Conservation (phyloP, 2,113 vertebrate species). For the Elachura formosa region DNA sequence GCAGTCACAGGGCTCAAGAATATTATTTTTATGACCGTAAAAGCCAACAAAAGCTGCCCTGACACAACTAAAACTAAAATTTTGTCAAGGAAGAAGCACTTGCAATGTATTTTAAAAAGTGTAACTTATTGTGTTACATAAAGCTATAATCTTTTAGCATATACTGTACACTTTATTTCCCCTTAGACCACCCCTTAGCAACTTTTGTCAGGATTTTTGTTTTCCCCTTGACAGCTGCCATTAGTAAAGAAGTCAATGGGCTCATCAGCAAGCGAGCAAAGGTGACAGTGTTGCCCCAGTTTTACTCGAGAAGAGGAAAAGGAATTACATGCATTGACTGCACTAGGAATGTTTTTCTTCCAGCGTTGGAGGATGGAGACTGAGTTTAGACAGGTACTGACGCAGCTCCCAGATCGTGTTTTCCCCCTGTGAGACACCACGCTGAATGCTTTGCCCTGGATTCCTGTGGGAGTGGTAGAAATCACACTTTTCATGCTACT, state of each 20-base stretch:
- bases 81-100: background rate
- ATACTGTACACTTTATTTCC: background rate
- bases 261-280: background rate
- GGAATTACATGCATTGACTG: background rate
- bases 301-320: background rate
- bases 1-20: background rate
- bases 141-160: background rate
- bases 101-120: background rate
- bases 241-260: background rate
- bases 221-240: background rate
- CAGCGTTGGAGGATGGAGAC: background rate
- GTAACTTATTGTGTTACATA: background rate
- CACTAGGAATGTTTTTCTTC: background rate
- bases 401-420: background rate
- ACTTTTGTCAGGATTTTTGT: background rate
- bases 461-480: constrained; percentile 25
- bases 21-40: background rate
- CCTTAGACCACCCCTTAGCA: background rate
- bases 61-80: background rate
- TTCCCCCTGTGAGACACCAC: background rate
- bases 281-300: background rate
- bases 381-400: background rate
- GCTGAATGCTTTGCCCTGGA: background rate
- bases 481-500: constrained; percentile 37
- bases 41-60: background rate